A percentile compares a stretch with the other conserved stretches of the same genome.
Conservation (phyloP, 2,797 vertebrate genomes). For the Momotus momota region DNA sequence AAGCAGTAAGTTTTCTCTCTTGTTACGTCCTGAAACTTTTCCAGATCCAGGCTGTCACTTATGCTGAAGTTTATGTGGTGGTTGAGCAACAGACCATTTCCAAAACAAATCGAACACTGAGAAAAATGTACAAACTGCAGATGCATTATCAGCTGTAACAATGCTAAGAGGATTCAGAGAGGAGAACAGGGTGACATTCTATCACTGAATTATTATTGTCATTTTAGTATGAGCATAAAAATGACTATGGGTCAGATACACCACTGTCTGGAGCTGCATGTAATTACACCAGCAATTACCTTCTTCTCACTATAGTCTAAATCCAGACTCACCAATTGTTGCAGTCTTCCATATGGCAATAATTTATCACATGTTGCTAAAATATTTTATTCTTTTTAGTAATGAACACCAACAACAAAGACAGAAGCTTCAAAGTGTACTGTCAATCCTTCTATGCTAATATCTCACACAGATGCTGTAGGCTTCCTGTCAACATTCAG, state of each 20-base stretch:
- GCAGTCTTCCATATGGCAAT: neutral
- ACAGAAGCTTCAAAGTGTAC: neutral
- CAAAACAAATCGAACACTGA: neutral
- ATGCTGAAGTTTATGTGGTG: neutral
- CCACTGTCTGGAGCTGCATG: neutral
- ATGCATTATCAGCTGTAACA: neutral
- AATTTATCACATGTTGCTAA: slow-evolving; percentile 3
- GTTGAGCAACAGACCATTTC: slow-evolving; percentile 12
- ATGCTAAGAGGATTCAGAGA: neutral
- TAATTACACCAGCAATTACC: slow-evolving; percentile 12
- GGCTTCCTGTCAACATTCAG: slow-evolving; percentile 30
- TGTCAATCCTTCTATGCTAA: slow-evolving; percentile 14
- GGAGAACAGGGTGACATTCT: neutral
- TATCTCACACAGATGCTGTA: neutral
- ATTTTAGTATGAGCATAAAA: neutral
- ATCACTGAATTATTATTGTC: neutral
- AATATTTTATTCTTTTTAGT: neutral
- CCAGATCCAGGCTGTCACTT: slow-evolving; percentile 19
- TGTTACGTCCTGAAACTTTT: neutral
- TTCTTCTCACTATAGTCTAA: neutral
- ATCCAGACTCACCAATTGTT: neutral
- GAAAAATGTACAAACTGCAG: neutral
- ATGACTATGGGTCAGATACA: slow-evolving; percentile 1
- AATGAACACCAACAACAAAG: slow-evolving; percentile 15
- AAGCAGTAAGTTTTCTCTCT: neutral